Percentiles rank a stretch among this genome's conserved stretches.
These are phyloP conservation scores for Vidua macroura DNA, from an alignment of 2,113 vertebrate genomes.

Conservation along the genomic window DNA sequence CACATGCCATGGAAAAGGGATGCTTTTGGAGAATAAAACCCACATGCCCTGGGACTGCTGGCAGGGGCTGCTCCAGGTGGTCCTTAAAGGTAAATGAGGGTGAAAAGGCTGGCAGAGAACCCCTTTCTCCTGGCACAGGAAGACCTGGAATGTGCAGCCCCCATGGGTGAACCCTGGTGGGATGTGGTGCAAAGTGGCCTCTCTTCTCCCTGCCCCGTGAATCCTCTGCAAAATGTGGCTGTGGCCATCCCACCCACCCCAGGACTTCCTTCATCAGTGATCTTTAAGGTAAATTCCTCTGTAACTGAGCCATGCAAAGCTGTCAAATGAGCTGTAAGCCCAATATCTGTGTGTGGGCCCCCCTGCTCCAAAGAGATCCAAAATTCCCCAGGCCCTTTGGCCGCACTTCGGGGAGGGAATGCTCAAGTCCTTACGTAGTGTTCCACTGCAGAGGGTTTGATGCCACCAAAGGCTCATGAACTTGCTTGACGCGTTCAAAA, in stretches of 20 bases:
- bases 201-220: not conserved
- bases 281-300: not conserved
- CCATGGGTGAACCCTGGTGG: not conserved
- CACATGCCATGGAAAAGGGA: fast-evolving
- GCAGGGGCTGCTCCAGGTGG: not conserved
- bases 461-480: not conserved
- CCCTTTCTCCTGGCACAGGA: not conserved
- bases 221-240: not conserved
- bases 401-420: not conserved
- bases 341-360: not conserved
- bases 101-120: not conserved
- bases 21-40: not conserved
- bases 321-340: not conserved
- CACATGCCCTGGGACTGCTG: not conserved
- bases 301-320: not conserved
- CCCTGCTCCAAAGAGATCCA: not conserved
- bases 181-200: fast-evolving
- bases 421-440: fast-evolving
- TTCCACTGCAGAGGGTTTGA: not conserved
- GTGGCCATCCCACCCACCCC: not conserved
- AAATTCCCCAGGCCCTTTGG: not conserved
- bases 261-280: not conserved
- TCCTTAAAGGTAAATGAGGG: not conserved
- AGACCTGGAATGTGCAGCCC: not conserved
- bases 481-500: not conserved